Base-by-base conservation (phyloP, 92 coral and sea anemone genomes). In the Siderastrea radians region DNA sequence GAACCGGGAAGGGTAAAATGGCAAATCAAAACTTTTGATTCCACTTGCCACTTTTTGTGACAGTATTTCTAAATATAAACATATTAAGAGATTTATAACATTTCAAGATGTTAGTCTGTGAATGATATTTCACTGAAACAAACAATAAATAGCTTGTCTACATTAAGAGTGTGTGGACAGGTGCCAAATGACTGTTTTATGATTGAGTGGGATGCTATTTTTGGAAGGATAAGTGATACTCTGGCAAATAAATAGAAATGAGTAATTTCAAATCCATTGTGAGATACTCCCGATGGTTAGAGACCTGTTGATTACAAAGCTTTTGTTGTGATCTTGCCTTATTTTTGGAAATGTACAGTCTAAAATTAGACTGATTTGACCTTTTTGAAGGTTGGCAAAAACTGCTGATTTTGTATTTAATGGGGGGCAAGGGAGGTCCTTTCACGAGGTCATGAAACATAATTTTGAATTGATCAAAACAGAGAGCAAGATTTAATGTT, bases 171-270 rank as follows among this genome's bases (percentile, higher is more conserved):
- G 16, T 74, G 48, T 17, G 59, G 15, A 3, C 61, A 51, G 72
- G 74, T 67, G 74, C 49, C 11, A 64, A 13, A 12, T 46, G 48
- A 48, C n/a, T 51, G 44, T 58, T 48, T 78, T 17, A 48, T 58
- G 46, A 7, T 16, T 43, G 74, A 38, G 53, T 80, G 65, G 84
- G 55, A 5, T 81, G 86, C 77, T 82, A 82, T 69, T 82, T 82
- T 58, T 14, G 58, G 77, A 82, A 55, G 55, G 66, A 69, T 46
- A 47, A 68, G 10, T 17, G 60, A 47, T 53, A n/a, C 45, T 1
- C 44, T 13, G 13, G 51, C 60, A 6, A 61, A 45, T 44, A 55
- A 15, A 80, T 54, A 69, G 68, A 12, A 70, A 19, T 47, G 75
- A 55, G 67, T 82, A 17, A 44, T 15, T 74, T 16, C 17, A 0